Conservation (phyloP, 53 echinoderm and acorn worm genomes). For the Temnopleurus reevesii region DNA sequence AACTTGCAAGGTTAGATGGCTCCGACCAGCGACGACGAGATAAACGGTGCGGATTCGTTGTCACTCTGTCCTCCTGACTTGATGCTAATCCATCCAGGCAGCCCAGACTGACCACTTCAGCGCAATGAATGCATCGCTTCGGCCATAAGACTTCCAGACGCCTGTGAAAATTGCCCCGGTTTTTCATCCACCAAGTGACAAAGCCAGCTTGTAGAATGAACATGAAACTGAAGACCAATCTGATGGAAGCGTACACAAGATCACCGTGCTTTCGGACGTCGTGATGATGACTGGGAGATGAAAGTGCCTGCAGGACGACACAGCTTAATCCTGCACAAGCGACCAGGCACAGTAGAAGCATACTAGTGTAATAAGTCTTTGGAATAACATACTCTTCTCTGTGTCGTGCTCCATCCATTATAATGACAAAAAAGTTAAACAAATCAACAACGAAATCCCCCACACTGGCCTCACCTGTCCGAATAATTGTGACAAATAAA, state of each 20-base stretch:
- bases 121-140: not conserved
- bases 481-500: too few species aligned
- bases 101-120: not conserved
- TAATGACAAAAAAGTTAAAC: too few species aligned
- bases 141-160: conserved; percentile 12
- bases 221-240: not conserved
- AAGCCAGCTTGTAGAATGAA: not conserved
- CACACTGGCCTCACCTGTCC: too few species aligned
- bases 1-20: too few species aligned
- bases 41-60: too few species aligned
- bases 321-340: not conserved
- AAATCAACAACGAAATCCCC: too few species aligned
- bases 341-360: not conserved
- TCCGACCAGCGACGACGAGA: too few species aligned
- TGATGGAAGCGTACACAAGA: not conserved
- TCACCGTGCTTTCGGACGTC: not conserved
- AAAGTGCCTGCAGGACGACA: not conserved
- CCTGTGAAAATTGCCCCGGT: not conserved
- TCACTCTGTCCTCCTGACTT: too few species aligned
- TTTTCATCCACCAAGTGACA: not conserved
- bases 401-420: not conserved
- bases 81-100: too few species aligned
- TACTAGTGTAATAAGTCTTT: not conserved
- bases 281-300: not conserved
- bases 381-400: not conserved